Base-by-base conservation (phyloP, 2,888 invertebrate genomes). In the Metopia argyrocephala region DNA sequence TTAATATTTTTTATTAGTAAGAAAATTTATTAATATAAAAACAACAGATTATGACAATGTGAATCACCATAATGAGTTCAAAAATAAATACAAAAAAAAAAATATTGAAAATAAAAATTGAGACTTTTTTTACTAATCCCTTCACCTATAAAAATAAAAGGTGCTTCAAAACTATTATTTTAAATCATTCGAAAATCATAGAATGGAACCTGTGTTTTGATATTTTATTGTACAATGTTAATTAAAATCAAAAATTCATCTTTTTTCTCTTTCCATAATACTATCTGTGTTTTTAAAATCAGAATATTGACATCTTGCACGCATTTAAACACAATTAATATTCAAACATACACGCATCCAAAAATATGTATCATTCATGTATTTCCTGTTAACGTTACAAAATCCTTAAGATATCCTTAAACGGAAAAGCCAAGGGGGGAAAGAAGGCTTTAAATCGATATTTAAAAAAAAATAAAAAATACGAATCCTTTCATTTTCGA, bases 341-440 rank as follows among this genome's bases (percentile, higher is more conserved):
- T 31, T 31, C 18, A 75, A 21, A 66, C 28, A 65, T 38, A 9
- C 18, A 70, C 31, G 23, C 27, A 75, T 45, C 66, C 28, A 65
- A n/a, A n/a, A n/a, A n/a, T n/a, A n/a, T 70, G 64, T 65, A 70
- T 76, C 76, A 76, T 70, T 65, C 45, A 59, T 59, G 15, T 38
- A 15, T 78, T 78, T 61, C 59, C 56, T 74, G 74, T 78, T 74
- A 78, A 74, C 56, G 59, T 78, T 70, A 54, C 73, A 70, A 74
- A 76, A 78, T 28, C 69, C 74, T 70, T 74, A 70, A 74, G 59
- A 81, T 74, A 70, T 74, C 48, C 59, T 69, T 74, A 74, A 78
- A 78, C 61, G 28, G 50, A 78, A 81, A 62, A 81, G 78, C 78
- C 70, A 81, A 61, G 23, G n/a, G n/a, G n/a, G n/a, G 70, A 74